phyloP scores from a whole-genome alignment of 2,113 vertebrate species.

The Balaeniceps rex region DNA sequence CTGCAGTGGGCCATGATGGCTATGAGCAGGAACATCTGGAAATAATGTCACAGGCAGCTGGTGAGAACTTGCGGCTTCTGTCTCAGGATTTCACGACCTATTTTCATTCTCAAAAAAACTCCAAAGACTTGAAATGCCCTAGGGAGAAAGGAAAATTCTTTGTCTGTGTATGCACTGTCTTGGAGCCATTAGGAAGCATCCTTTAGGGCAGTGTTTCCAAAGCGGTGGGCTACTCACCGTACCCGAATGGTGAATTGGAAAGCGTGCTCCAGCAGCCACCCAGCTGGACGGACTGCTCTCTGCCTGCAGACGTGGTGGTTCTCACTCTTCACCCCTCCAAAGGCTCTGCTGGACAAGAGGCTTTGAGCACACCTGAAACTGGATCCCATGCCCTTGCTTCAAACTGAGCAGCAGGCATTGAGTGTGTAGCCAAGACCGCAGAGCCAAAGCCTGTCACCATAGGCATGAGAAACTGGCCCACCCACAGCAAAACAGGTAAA shows the following conservation, averaged over 20 bases:
- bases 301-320: background rate
- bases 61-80: background rate
- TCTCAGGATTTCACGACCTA: background rate
- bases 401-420: background rate
- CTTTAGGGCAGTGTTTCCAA: background rate
- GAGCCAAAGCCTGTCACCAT: background rate
- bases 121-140: background rate
- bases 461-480: rapidly evolving
- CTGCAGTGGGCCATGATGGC: background rate
- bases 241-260: background rate
- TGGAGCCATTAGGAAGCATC: rapidly evolving
- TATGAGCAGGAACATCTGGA: conserved; percentile 40
- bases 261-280: background rate
- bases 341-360: too few species aligned
- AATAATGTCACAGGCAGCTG: conserved; percentile 1
- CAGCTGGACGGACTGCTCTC: background rate
- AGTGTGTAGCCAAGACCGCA: background rate
- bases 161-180: background rate
- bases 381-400: background rate
- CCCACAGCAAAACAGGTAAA: background rate
- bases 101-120: background rate
- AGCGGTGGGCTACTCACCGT: background rate
- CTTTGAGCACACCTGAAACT: background rate
- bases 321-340: background rate
- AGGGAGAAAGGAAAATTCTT: background rate